phyloP scores from a whole-genome alignment of 2,113 vertebrate genomes.

The Perca fluviatilis region DNA sequence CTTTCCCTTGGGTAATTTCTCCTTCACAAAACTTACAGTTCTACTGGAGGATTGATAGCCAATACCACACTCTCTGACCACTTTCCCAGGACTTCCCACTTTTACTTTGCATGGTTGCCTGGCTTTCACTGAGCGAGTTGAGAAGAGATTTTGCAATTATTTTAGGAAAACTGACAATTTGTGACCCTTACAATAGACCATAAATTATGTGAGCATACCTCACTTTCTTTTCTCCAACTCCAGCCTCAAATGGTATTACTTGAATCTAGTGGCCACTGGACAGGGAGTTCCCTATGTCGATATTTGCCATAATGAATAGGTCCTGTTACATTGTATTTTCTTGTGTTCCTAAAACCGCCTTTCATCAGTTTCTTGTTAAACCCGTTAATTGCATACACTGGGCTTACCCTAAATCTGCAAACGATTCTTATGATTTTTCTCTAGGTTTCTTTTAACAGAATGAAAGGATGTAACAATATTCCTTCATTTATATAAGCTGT shows the following conservation, averaged over 20 bases:
- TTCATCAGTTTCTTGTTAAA: conserved; percentile 40
- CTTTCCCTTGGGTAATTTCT: conserved; percentile 41
- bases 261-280: conserved; percentile 28
- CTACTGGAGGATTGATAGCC: conserved; percentile 44
- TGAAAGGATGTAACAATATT: too few relatives aligned
- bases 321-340: conserved; percentile 60
- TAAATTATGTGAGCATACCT: conserved; percentile 52
- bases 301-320: conserved; percentile 59
- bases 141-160: conserved; percentile 39
- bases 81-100: conserved; percentile 60
- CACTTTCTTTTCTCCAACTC: conserved; percentile 34
- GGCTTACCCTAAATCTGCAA: conserved; percentile 55
- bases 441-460: too few relatives aligned
- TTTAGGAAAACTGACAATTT: conserved; percentile 58
- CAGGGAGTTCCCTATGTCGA: conserved; percentile 35
- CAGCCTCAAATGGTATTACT: conserved; percentile 46
- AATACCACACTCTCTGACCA: conserved; percentile 50
- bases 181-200: conserved; percentile 43
- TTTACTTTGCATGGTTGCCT: conserved; percentile 16
- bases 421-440: conserved; percentile 25
- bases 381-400: conserved; percentile 45
- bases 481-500: too few relatives aligned
- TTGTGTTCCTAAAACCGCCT: conserved; percentile 39
- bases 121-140: conserved; percentile 8
- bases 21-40: conserved; percentile 33